These are phyloP conservation scores for Probaryconus sp. DNA, from an alignment of 1,140 invertebrate genomes.

Conservation along the genomic window DNA sequence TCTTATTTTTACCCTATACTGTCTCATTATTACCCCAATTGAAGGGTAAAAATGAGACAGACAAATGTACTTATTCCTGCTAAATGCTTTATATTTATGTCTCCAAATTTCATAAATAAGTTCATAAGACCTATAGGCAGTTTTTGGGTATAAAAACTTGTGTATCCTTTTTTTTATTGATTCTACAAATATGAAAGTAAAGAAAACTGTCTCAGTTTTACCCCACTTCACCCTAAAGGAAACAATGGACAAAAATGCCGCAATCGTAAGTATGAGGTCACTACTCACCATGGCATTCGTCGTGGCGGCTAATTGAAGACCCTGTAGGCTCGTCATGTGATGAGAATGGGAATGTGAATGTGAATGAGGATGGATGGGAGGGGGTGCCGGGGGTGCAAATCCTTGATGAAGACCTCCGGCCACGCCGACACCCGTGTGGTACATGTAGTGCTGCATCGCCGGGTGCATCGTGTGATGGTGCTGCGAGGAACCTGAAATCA, in stretches of 20 bases:
- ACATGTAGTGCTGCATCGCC: constrained; percentile 78
- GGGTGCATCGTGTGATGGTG: constrained; percentile 78
- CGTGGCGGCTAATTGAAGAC: constrained; percentile 78
- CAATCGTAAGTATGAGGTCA: constrained; percentile 50
- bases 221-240: too few species aligned
- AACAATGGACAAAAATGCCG: constrained; percentile 54
- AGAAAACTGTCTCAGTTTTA: too few species aligned
- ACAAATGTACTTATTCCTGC: too few species aligned
- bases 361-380: constrained; percentile 77
- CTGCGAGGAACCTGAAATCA: constrained; percentile 73
- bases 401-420: constrained; percentile 77
- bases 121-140: too few species aligned
- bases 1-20: too few species aligned
- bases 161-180: too few species aligned
- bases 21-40: too few species aligned
- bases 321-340: constrained; percentile 79
- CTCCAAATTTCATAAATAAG: too few species aligned
- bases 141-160: too few species aligned
- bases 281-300: constrained; percentile 80
- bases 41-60: too few species aligned
- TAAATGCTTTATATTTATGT: too few species aligned
- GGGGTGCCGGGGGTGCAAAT: constrained; percentile 76
- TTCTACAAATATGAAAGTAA: too few species aligned
- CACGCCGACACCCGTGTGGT: constrained; percentile 76
- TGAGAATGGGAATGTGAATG: constrained; percentile 78